phyloP scores from a whole-genome alignment of 2,797 vertebrate genomes.

The Zalophus californianus region DNA sequence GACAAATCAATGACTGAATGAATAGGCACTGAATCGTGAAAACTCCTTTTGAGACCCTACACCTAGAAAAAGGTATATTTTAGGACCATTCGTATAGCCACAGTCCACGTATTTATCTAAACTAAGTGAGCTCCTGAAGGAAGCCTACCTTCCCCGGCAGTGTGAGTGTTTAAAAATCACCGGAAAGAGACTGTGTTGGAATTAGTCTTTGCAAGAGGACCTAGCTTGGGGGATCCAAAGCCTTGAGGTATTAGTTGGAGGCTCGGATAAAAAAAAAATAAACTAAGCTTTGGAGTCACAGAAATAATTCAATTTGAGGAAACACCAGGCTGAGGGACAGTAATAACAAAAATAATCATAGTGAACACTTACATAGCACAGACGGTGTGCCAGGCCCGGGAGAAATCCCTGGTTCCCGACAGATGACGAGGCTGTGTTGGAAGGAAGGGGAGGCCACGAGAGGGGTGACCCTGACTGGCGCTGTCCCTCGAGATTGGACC shows the following conservation, averaged over 20 bases:
- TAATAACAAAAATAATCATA: slow-evolving; percentile 76
- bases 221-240: slow-evolving; percentile 20
- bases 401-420: slow-evolving; percentile 19
- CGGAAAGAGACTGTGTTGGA: slow-evolving; percentile 63
- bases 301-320: slow-evolving; percentile 73
- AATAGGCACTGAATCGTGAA: neutral
- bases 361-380: slow-evolving; percentile 19
- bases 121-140: slow-evolving; percentile 61
- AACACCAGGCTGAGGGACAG: slow-evolving; percentile 59
- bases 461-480: slow-evolving; percentile 29
- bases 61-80: neutral
- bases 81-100: neutral
- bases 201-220: slow-evolving; percentile 39
- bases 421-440: slow-evolving; percentile 29
- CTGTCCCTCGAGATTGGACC: neutral
- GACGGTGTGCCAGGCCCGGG: neutral
- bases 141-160: neutral
- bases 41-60: neutral
- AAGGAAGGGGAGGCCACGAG: slow-evolving; percentile 55
- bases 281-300: slow-evolving; percentile 64
- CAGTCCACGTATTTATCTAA: slow-evolving; percentile 64
- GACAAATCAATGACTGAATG: neutral
- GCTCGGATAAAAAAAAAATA: slow-evolving; percentile 73
- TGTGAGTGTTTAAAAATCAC: slow-evolving; percentile 65
- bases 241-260: slow-evolving; percentile 28